Conservation (phyloP, 2,113 vertebrate species). For the Zosterops japonicus region DNA sequence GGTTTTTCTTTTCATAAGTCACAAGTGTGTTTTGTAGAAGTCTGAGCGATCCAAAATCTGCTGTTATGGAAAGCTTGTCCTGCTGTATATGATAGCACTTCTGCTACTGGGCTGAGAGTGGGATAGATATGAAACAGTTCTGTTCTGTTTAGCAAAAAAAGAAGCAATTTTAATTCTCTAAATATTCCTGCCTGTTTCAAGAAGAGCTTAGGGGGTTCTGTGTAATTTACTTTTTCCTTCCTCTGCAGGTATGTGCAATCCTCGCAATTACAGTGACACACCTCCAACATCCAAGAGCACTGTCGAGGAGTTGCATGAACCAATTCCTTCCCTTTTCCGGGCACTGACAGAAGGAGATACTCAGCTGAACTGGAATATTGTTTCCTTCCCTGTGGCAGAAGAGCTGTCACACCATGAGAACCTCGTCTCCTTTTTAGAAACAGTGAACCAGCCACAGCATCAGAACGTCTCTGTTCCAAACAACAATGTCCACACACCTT, state of each 20-base stretch:
- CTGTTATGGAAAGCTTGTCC: accelerated
- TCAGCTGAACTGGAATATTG: slow-evolving; percentile 94
- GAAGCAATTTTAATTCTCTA: not conserved
- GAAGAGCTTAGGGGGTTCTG: not conserved
- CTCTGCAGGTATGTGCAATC: slow-evolving; percentile 93
- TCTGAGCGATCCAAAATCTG: not conserved
- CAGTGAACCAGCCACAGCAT: slow-evolving; percentile 84
- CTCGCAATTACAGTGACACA: slow-evolving; percentile 95
- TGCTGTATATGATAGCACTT: not conserved
- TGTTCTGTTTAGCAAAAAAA: not conserved
- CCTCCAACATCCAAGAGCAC: slow-evolving; percentile 98
- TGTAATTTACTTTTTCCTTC: not conserved
- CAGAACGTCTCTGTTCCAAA: slow-evolving; percentile 90
- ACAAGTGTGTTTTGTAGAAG: not conserved
- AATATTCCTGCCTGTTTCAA: not conserved
- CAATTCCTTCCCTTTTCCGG: slow-evolving; percentile 95
- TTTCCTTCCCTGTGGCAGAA: slow-evolving; percentile 94
- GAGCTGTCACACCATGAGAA: slow-evolving; percentile 94
- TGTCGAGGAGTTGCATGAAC: slow-evolving; percentile 94
- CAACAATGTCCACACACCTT: slow-evolving; percentile 88
- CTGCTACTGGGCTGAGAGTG: not conserved
- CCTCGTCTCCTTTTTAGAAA: slow-evolving; percentile 94
- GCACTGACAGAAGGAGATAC: slow-evolving; percentile 94
- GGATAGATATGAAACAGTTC: not conserved
- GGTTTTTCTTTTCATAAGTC: not conserved